Evolutionary conservation across 2,888 invertebrate genomes (phyloP), one percentile per base, ranked within the genome.

Genomic region (Acronicta psi): DNA sequence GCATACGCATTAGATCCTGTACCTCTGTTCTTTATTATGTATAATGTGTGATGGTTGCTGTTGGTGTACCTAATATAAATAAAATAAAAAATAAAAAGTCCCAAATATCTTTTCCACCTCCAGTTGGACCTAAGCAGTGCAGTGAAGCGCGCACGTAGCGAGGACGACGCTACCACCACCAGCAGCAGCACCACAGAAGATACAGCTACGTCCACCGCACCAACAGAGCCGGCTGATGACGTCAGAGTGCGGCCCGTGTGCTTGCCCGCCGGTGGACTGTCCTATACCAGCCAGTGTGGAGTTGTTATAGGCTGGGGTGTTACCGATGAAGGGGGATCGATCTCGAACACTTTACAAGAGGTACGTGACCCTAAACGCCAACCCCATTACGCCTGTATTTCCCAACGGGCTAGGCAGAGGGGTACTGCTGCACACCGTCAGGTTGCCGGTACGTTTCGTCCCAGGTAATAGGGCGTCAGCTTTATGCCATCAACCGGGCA

Each of bases 281-380:
- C 95, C n/a, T 96, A 90, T 77, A 91, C 89, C 16, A 95, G 95
- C 44, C 76, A 85, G 56, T 89, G 85, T 42, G 96, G 95, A 1
- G 92, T 96, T n/a, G 97, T 96, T 7, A 96, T 96, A 1, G 97
- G 97, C 2, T 97, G 97, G 97, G 97, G 97, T 2, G 96, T 97
- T 2, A 95, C 96, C 0, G 94, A 95, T 65, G 96, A 97, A 78
- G 95, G 96, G 14, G 98, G 97, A 0, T 90, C 95, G 9, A 95
- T 96, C 6, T 96, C 97, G 0, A 94, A 94, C 57, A 95, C 95
- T 9, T 89, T 98, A 38, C 95, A 96, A 83, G 97, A 98, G 94
- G 98, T 98, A 49, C n/a, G 53, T n/a, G n/a, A n/a, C n/a, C n/a
- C n/a, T n/a, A n/a, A n/a, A n/a, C n/a, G n/a, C n/a, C n/a, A n/a